These are phyloP conservation scores for Falco punctatus DNA, from an alignment of 2,113 vertebrate species.

Conservation along the genomic window DNA sequence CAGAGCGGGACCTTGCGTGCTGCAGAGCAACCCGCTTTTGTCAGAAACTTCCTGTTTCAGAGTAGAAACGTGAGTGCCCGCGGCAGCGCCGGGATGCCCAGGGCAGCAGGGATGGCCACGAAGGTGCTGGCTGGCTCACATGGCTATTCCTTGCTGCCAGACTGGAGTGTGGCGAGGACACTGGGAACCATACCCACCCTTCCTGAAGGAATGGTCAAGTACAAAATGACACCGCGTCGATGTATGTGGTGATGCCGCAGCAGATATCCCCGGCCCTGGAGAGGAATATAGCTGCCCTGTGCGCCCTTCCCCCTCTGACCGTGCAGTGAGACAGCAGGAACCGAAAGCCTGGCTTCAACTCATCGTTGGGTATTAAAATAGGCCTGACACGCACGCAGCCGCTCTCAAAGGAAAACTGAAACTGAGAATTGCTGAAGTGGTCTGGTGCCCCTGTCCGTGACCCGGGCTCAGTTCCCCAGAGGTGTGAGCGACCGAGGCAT, in stretches of 20 bases:
- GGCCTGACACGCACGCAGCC: slow-evolving; percentile 63
- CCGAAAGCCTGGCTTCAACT: slow-evolving; percentile 71
- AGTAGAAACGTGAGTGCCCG: neutral
- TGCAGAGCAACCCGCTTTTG: neutral
- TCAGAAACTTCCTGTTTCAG: slow-evolving; percentile 33
- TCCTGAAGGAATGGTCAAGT: rapidly evolving
- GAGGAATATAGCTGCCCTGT: neutral
- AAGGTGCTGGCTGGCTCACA: rapidly evolving
- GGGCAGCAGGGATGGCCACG: rapidly evolving
- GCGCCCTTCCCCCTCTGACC: slow-evolving; percentile 30
- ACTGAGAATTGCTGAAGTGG: slow-evolving; percentile 64
- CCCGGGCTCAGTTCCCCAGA: slow-evolving; percentile 67
- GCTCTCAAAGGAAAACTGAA: slow-evolving; percentile 78
- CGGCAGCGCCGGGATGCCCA: neutral
- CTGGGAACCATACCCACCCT: rapidly evolving
- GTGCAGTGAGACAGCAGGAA: slow-evolving; percentile 62
- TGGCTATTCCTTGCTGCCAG: rapidly evolving
- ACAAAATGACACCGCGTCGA: rapidly evolving
- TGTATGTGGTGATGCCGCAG: neutral
- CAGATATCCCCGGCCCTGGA: neutral
- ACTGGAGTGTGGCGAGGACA: rapidly evolving
- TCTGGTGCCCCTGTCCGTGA: slow-evolving; percentile 34
- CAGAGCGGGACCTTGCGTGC: neutral
- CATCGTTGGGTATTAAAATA: slow-evolving; percentile 46
- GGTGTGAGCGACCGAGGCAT: neutral